phyloP scores from a whole-genome alignment of 1,140 invertebrate species.

The Drosophila sp. region DNA sequence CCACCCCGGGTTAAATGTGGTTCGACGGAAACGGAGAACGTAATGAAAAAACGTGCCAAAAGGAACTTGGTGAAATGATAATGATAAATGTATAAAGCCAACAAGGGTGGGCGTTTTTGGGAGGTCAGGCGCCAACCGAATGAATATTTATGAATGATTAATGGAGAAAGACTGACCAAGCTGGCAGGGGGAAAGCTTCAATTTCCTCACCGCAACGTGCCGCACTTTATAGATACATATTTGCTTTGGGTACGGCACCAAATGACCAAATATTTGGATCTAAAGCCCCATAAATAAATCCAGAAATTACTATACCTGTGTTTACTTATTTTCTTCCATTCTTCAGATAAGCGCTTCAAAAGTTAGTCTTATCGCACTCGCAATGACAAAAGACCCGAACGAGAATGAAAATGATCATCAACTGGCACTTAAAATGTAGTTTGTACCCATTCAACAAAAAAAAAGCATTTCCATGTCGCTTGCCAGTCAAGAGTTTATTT shows the following conservation, averaged over 20 bases:
- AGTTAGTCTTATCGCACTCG: conserved; percentile 52
- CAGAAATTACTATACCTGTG: conserved; percentile 49
- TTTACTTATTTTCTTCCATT: background rate
- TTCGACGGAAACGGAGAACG: conserved; percentile 12
- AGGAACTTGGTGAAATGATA: conserved; percentile 65
- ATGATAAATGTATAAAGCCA: conserved; percentile 63
- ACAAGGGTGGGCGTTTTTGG: conserved; percentile 31
- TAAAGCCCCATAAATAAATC: conserved; percentile 61
- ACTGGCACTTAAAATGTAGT: conserved; percentile 4
- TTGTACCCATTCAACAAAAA: conserved; percentile 33
- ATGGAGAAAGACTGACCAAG: conserved; percentile 40
- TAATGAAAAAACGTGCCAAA: conserved; percentile 35
- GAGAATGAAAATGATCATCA: conserved; percentile 10
- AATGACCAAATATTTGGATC: conserved; percentile 67
- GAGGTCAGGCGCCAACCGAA: conserved; percentile 24
- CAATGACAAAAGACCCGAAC: conserved; percentile 26
- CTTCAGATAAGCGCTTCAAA: conserved; percentile 2
- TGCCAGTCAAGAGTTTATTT: conserved; percentile 29
- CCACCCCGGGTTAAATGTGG: conserved; percentile 21
- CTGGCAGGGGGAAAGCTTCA: conserved; percentile 34
- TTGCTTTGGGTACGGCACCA: conserved; percentile 42
- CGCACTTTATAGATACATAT: conserved; percentile 21
- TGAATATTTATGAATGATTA: conserved; percentile 77
- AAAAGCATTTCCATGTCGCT: conserved; percentile 19
- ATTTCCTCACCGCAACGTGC: conserved; percentile 32